Evolutionary conservation across 1,140 invertebrate genomes (phyloP), one percentile per base, ranked within the genome.

Genomic region (Scaptomyza hsui): DNA sequence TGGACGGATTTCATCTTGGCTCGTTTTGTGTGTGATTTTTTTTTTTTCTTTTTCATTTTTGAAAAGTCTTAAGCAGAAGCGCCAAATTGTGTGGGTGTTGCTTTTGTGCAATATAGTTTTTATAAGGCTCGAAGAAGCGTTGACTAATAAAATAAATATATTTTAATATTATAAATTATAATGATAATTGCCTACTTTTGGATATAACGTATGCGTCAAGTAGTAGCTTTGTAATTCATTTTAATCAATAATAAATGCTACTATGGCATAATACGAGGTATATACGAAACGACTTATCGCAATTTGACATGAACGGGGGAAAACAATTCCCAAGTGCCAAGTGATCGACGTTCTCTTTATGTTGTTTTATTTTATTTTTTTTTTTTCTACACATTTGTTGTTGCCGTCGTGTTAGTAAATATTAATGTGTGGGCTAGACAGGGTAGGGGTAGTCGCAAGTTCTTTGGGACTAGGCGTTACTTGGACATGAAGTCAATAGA

Each of bases 401-500:
- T 62, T 37, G 1, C 9, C 9, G 13, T 21, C 55, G 51, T 69
- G 41, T 72, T 75, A 61, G 68, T 75, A 72, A 75, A 72, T 75
- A 74, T 59, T 74, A 26, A 39, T 59, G 49, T 52, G 18, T 13
- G 0, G 7, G 35, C 26, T 7, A 29, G 7, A 10, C 32, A 29
- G 15, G 9, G 9, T 4, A 16, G 0, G 18, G 13, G 18, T 18
- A n/a, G 18, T 39, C 1, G 26, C n/a, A n/a, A 19, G 9, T 15
- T 7, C 13, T 29, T 52, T 48, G 18, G 48, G 29, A 35, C 35
- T 15, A 51, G 24, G 19, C 32, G 45, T 35, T 32, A 59, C 63
- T 61, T 72, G 70, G 70, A 72, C 64, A 68, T 55, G 55, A 35
- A 72, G 70, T 68, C 62, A 64, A 53, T 69, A 81, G 81, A 86